Conservation (phyloP, 2,113 vertebrate genomes). For the Emydocephalus ijimae region DNA sequence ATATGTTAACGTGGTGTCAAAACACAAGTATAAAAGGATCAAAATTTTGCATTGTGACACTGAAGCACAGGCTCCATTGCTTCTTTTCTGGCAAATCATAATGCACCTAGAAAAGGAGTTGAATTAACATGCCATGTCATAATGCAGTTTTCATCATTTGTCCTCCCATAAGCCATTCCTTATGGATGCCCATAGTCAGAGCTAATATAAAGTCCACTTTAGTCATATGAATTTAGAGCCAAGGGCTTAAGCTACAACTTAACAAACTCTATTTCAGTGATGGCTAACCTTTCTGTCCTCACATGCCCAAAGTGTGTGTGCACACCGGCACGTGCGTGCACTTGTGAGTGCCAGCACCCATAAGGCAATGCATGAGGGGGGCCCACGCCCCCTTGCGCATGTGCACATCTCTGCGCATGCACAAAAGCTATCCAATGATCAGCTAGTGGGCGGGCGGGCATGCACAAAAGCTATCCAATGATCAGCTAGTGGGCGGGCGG, state of each 20-base stretch:
- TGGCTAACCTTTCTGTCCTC: too few relatives aligned
- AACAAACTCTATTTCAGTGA: neutral
- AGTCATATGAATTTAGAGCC: neutral
- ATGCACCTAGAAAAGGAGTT: neutral
- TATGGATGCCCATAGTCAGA: neutral
- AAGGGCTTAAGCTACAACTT: neutral
- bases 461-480: too few relatives aligned
- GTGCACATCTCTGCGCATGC: too few relatives aligned
- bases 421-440: too few relatives aligned
- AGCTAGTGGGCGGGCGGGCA: too few relatives aligned
- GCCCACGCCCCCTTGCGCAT: too few relatives aligned
- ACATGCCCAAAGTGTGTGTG: too few relatives aligned
- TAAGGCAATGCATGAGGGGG: too few relatives aligned
- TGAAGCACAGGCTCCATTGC: neutral
- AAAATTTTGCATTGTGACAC: neutral
- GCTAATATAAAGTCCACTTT: neutral
- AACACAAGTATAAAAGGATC: neutral
- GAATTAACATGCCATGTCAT: neutral
- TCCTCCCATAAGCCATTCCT: neutral
- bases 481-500: too few relatives aligned
- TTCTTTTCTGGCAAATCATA: neutral
- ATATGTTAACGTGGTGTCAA: neutral
- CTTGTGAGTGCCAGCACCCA: too few relatives aligned
- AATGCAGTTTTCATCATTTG: neutral
- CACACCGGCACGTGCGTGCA: too few relatives aligned